phyloP scores from a whole-genome alignment of 2,113 vertebrate species.

The Tychaedon coryphoeus region DNA sequence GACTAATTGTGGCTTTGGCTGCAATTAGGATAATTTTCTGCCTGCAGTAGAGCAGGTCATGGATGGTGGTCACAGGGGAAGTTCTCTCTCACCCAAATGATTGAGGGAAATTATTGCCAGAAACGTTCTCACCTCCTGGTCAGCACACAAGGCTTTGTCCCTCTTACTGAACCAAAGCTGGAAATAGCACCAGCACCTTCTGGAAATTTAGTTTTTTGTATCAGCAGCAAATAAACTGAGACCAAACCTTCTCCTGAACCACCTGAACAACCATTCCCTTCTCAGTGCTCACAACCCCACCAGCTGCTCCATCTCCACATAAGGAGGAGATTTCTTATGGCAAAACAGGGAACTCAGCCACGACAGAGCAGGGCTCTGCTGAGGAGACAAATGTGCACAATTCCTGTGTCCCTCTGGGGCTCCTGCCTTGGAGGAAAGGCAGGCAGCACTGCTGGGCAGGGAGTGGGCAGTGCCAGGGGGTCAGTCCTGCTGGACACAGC shows the following conservation, averaged over 20 bases:
- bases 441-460: not conserved
- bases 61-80: not conserved
- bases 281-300: rapidly evolving
- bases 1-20: not conserved
- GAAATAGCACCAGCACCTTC: not conserved
- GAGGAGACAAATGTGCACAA: not conserved
- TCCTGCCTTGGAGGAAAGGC: rapidly evolving
- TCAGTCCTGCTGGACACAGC: not conserved
- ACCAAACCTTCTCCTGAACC: not conserved
- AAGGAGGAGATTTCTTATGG: rapidly evolving
- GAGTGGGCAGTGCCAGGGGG: not conserved
- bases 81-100: not conserved
- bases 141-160: not conserved
- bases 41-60: not conserved
- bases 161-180: not conserved
- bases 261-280: not conserved
- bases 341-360: not conserved
- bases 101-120: not conserved
- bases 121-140: rapidly evolving
- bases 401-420: not conserved
- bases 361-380: not conserved
- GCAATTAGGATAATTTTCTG: not conserved
- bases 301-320: not conserved
- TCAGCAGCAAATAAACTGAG: not conserved
- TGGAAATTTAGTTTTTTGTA: not conserved